Percentiles rank a stretch among this genome's conserved stretches.
Conservation (phyloP, 2,113 vertebrate genomes). For the Felis catus region DNA sequence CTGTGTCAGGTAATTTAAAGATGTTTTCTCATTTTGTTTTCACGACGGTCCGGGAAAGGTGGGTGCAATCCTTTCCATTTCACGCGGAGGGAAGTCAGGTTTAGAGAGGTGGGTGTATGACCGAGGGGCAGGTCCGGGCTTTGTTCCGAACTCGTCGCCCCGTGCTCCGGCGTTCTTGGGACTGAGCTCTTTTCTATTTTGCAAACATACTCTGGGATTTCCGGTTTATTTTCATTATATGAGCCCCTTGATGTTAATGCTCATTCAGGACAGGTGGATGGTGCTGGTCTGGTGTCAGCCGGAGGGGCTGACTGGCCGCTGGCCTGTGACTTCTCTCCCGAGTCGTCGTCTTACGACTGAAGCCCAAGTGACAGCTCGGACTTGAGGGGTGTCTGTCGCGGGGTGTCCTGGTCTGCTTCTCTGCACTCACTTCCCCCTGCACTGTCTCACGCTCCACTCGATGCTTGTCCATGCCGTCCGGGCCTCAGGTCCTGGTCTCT, state of each 20-base stretch:
- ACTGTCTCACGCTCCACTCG: rapidly evolving
- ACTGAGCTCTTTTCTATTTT: neutral
- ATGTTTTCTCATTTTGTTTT: neutral
- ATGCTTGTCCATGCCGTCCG: rapidly evolving
- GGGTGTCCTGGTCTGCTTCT: neutral
- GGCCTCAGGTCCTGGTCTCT: neutral
- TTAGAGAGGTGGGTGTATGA: neutral
- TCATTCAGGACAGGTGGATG: too few species aligned
- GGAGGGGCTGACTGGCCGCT: neutral
- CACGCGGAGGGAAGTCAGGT: neutral
- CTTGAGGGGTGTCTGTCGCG: rapidly evolving
- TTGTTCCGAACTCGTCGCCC: rapidly evolving
- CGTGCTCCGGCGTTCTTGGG: rapidly evolving
- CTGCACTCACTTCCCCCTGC: rapidly evolving
- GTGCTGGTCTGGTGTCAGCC: rapidly evolving
- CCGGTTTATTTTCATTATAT: neutral
- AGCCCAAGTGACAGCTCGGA: neutral
- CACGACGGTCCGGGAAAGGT: rapidly evolving
- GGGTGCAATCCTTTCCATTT: neutral
- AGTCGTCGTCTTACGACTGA: neutral
- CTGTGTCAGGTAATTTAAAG: neutral
- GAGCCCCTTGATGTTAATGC: neutral
- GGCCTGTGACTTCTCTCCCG: too few species aligned
- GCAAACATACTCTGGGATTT: neutral
- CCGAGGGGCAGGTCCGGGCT: rapidly evolving